A percentile compares a stretch with the other conserved stretches of the same genome.
Evolutionary conservation across 2,888 invertebrate genomes (phyloP).

Genomic region (Harpalus rufipes): DNA sequence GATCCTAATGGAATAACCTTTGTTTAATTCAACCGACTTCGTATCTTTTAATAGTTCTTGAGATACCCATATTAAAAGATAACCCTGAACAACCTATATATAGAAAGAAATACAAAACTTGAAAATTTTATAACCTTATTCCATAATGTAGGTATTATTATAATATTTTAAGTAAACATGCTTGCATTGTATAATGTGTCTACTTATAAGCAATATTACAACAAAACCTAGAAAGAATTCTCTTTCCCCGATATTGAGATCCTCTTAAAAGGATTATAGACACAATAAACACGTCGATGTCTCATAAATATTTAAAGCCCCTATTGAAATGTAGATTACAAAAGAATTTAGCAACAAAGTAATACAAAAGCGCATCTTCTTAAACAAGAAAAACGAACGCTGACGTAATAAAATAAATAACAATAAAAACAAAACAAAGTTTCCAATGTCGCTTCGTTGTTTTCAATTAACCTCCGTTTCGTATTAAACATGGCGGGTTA

Average conservation of each 20-base stretch:
- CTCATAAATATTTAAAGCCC: conserved; percentile 36
- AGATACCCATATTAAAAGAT: no score
- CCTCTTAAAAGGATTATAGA: conserved; percentile 20
- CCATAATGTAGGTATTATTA: background rate
- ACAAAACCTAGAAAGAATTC: background rate
- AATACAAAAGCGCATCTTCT: conserved; percentile 31
- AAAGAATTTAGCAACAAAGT: conserved; percentile 46
- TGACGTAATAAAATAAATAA: conserved; percentile 42
- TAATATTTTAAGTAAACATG: background rate
- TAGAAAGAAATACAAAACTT: no score
- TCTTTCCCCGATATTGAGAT: background rate
- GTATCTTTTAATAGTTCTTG: no score
- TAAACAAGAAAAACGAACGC: conserved; percentile 33
- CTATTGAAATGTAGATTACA: conserved; percentile 37
- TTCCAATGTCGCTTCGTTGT: conserved; percentile 37
- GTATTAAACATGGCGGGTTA: conserved; percentile 46
- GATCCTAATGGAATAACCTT: no score
- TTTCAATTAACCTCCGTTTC: conserved; percentile 59
- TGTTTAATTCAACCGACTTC: no score
- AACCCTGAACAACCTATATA: no score
- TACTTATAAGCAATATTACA: background rate
- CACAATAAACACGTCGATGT: background rate
- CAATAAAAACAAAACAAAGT: conserved; percentile 48
- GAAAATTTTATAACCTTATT: no score
- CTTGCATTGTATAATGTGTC: background rate